Base-by-base conservation (phyloP, 2,888 invertebrate species). In the Eudasyphora cyanicolor region DNA sequence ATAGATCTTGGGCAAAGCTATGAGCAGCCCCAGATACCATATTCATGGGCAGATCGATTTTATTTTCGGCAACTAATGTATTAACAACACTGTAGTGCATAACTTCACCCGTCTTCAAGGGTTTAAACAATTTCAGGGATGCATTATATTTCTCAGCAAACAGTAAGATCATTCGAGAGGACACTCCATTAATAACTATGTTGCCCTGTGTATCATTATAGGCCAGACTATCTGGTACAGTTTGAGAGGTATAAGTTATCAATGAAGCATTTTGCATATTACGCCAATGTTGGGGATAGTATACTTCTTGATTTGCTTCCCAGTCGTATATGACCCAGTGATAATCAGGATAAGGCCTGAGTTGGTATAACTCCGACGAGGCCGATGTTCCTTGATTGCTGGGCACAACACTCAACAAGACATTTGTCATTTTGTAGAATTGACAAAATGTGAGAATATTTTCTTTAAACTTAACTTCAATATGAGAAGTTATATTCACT, bases 91-190 rank as follows among this genome's bases (percentile, higher is more conserved):
- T 29, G 5, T 60, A 29, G 8, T 29, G 27, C 0, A n/a, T 29
- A 1, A 10, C n/a, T 14, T 24, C 24, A 14, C 24, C 24, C 27
- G 8, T 1, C 12, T 45, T 14, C 7, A 57, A 4, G 21, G 12
- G 3, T 21, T 7, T 21, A 24, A 6, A 57, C 32, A 60, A 57
- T 35, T 69, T 19, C 10, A 86, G 51, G 1, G 77, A 86, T 0
- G 87, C 89, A 70, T 90, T 90, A 0, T 87, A 42, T 0, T 83
- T 78, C 10, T 19, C 35, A 0, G 78, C 87, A 79, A 88, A 90
- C n/a, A 84, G 84, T 5, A 6, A 5, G 0, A 88, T 35, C 4
- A 89, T 69, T 1, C 80, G 45, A 0, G 24, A 35, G 0, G 87
- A 45, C 12, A 88, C 88, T 0, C 89, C 90, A 0, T 67, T 49